Evolutionary conservation across 2,888 invertebrate genomes (phyloP).

Genomic region (Apodemia duryi): DNA sequence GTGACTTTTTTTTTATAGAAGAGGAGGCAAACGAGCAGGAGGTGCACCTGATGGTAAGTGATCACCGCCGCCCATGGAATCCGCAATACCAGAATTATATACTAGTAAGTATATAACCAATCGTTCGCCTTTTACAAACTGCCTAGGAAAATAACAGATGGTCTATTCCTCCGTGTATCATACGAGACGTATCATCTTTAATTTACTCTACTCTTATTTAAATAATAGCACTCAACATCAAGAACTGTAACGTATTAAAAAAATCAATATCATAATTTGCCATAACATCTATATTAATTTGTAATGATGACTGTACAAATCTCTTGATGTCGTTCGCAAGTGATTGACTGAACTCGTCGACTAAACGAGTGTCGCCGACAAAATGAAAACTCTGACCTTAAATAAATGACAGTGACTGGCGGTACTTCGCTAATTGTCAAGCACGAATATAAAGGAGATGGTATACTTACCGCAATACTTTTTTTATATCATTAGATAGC

Average conservation of each 20-base stretch:
- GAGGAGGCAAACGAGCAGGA: no score
- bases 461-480: conserved; percentile 21
- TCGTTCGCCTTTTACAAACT: no score
- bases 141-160: no score
- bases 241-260: neutral
- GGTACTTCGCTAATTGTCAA: conserved; percentile 42
- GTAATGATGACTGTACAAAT: conserved; percentile 27
- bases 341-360: conserved; percentile 22
- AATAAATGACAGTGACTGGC: conserved; percentile 57
- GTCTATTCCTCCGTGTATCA: neutral
- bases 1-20: no score
- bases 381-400: conserved; percentile 43
- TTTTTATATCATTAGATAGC: no score
- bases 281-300: conserved; percentile 8
- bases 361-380: conserved; percentile 30
- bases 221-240: neutral
- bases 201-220: neutral
- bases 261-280: neutral
- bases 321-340: conserved; percentile 23
- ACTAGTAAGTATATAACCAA: no score
- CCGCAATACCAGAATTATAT: no score
- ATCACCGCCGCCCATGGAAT: no score
- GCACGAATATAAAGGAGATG: conserved; percentile 21
- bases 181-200: neutral
- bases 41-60: no score